Evolutionary conservation across 2,888 invertebrate species (phyloP).

Genomic region (Dynastes maya): DNA sequence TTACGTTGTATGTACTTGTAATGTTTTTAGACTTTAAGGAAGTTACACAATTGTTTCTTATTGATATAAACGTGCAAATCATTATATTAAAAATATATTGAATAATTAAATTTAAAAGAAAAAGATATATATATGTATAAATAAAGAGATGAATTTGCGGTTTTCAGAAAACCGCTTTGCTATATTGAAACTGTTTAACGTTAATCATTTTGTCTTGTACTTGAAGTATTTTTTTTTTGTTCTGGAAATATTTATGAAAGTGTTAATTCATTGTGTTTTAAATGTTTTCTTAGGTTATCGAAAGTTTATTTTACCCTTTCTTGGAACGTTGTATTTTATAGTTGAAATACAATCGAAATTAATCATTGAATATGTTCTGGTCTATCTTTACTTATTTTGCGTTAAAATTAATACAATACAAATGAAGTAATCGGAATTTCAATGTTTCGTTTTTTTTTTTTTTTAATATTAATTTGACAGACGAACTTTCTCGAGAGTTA

Average conservation of each 20-base stretch:
- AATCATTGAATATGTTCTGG: too few species aligned
- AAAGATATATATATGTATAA: background rate
- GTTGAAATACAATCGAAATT: too few species aligned
- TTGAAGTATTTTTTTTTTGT: background rate
- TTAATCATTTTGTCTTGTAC: background rate
- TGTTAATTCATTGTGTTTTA: background rate
- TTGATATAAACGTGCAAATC: conserved; percentile 33
- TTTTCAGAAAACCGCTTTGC: conserved; percentile 16
- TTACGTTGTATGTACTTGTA: conserved; percentile 53
- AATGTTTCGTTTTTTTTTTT: background rate
- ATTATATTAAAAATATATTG: conserved; percentile 30
- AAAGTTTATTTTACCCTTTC: background rate
- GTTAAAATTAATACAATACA: background rate
- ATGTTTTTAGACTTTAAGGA: conserved; percentile 33
- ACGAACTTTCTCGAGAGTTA: conserved; percentile 1
- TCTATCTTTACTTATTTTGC: too few species aligned
- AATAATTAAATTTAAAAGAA: conserved; percentile 25
- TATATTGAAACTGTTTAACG: background rate
- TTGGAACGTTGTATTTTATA: background rate
- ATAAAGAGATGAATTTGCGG: background rate
- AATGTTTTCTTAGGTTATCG: background rate
- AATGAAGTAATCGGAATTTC: background rate
- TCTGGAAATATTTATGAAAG: conserved; percentile 2
- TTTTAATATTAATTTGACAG: background rate
- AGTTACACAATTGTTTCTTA: conserved; percentile 30